A percentile compares a stretch with the other conserved stretches of the same genome.
phyloP scores from a whole-genome alignment of 92 coral and sea anemone species.

The Blastomussa wellsi region DNA sequence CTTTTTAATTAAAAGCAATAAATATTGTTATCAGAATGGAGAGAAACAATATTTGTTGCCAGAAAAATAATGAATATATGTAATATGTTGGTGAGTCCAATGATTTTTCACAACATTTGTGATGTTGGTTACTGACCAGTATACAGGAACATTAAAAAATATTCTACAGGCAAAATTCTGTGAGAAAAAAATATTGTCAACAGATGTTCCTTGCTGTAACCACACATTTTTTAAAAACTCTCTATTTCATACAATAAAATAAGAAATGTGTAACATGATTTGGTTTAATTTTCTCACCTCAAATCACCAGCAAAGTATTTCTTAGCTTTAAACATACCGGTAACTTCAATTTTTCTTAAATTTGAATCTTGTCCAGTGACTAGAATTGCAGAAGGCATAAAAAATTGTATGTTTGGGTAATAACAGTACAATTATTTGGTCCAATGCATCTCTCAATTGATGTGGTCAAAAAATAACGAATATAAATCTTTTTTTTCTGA shows the following conservation, averaged over 20 bases:
- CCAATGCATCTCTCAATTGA: neutral
- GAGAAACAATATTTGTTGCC: neutral
- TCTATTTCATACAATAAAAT: neutral
- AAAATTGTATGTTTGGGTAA: neutral
- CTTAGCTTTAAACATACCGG: neutral
- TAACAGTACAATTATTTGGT: neutral
- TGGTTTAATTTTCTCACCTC: conserved; percentile 2
- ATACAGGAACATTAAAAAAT: neutral
- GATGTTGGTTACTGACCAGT: neutral
- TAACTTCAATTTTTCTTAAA: neutral
- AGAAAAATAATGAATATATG: neutral
- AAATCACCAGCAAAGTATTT: neutral
- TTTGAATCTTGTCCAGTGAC: neutral
- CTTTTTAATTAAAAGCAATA: conserved; percentile 7
- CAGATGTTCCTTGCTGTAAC: conserved; percentile 29
- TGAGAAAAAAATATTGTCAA: neutral
- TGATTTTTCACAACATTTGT: neutral
- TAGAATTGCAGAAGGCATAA: neutral
- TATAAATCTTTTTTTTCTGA: neutral
- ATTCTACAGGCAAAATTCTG: neutral
- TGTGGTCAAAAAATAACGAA: neutral
- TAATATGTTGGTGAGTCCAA: neutral
- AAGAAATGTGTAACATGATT: neutral
- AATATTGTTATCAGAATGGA: neutral
- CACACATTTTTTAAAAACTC: conserved; percentile 15